Evolutionary conservation across 2,113 vertebrate species (phyloP).

Genomic region (Nothoprocta pentlandii): DNA sequence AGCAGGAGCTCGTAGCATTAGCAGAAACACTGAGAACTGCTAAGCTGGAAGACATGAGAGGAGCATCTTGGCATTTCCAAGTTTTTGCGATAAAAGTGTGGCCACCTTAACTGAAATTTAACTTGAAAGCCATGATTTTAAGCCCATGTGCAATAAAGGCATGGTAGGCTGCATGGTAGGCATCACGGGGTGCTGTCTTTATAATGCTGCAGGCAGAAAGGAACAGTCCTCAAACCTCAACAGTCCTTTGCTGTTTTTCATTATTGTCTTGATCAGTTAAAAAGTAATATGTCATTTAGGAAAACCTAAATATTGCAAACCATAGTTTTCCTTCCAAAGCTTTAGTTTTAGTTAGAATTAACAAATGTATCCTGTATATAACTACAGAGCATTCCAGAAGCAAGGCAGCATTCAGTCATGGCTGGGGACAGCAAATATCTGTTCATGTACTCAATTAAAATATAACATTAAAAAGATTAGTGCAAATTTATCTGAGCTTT

Average conservation of each 20-base stretch:
- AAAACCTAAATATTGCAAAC: not conserved
- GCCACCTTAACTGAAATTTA: not conserved
- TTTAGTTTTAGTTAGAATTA: not conserved
- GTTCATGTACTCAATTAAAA: not conserved
- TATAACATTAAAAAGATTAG: not conserved
- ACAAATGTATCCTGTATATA: not conserved
- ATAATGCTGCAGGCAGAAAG: not conserved
- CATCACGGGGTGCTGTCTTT: not conserved
- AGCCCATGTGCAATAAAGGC: not conserved
- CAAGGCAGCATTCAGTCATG: not conserved
- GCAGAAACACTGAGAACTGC: not conserved
- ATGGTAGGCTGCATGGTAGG: not conserved
- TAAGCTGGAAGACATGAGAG: not conserved
- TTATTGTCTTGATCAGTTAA: not conserved
- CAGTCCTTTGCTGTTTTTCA: not conserved
- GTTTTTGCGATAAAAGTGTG: not conserved
- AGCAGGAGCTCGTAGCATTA: too few relatives aligned
- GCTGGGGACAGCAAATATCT: not conserved
- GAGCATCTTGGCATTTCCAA: not conserved
- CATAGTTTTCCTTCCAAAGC: not conserved
- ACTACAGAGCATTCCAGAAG: not conserved
- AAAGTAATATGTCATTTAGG: not conserved
- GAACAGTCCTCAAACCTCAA: not conserved
- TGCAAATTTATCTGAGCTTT: fast-evolving
- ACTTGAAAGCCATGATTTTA: not conserved